Evolutionary conservation across 2,113 vertebrate species (phyloP).

Genomic region (Dicentrarchus labrax): DNA sequence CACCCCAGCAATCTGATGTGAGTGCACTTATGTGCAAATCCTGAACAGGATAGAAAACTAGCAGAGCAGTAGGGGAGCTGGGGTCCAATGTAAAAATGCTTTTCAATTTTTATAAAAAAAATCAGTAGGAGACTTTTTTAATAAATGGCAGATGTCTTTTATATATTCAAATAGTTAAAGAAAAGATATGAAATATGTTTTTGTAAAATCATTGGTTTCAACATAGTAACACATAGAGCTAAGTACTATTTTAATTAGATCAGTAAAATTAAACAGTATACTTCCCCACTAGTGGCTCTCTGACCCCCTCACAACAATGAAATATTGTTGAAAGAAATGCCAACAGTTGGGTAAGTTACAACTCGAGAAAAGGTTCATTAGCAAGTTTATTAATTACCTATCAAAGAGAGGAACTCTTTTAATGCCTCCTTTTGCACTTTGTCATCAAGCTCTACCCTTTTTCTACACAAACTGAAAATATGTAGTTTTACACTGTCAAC

Average conservation of each 20-base stretch:
- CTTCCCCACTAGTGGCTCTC: conserved; percentile 2
- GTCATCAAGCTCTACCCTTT: background rate
- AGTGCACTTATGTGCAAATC: conserved; percentile 46
- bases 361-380: conserved; percentile 21
- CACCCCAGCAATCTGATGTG: conserved; percentile 35
- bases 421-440: background rate
- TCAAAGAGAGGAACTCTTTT: background rate
- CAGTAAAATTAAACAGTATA: background rate
- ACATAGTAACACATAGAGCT: background rate
- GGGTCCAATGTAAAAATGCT: conserved; percentile 24
- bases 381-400: conserved; percentile 20
- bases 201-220: conserved; percentile 2
- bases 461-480: background rate
- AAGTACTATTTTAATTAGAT: background rate
- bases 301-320: background rate
- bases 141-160: conserved; percentile 7
- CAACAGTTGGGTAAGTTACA: conserved; percentile 22
- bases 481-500: background rate
- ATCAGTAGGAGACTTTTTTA: background rate
- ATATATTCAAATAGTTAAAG: background rate
- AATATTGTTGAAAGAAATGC: conserved; percentile 14
- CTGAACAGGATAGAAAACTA: conserved; percentile 16
- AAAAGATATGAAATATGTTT: background rate
- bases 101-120: conserved; percentile 8
- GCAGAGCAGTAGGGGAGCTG: conserved; percentile 6